phyloP scores from a whole-genome alignment of 2,888 invertebrate species.

The Xylocampa areola region DNA sequence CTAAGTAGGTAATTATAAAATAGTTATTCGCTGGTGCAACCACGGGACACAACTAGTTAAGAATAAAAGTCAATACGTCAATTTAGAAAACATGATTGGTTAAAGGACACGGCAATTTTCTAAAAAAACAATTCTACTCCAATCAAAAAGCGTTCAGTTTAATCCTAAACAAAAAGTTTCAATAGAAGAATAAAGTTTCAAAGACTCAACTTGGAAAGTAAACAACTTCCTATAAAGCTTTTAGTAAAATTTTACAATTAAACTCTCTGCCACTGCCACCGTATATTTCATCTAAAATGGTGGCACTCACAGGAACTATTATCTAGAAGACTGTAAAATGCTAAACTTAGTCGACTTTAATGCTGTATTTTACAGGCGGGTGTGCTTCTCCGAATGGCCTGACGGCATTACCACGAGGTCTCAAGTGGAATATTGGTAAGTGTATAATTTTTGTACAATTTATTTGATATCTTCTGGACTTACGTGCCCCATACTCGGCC shows the following conservation, averaged over 20 bases:
- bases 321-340: conserved; percentile 33
- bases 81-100: conserved; percentile 22
- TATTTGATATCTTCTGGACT: no score
- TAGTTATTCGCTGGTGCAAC: no score
- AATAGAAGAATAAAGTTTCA: conserved; percentile 29
- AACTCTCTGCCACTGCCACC: conserved; percentile 14
- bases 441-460: conserved; percentile 54
- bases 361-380: conserved; percentile 84
- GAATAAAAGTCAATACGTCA: conserved; percentile 4
- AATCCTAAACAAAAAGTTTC: conserved; percentile 29
- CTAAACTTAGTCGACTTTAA: conserved; percentile 22
- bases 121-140: conserved; percentile 18
- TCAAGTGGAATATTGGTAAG: conserved; percentile 94
- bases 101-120: conserved; percentile 20
- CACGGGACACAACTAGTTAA: no score
- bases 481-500: no score
- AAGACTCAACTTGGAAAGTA: conserved; percentile 9
- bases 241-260: conserved; percentile 47
- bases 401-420: conserved; percentile 93
- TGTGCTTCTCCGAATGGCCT: conserved; percentile 97
- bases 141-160: conserved; percentile 33
- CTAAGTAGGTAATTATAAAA: no score
- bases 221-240: conserved; percentile 28
- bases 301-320: conserved; percentile 45
- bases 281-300: conserved; percentile 28